A percentile compares a stretch with the other conserved stretches of the same genome.
Evolutionary conservation across 2,113 vertebrate species (phyloP).

Genomic region (Ceratotherium simum): DNA sequence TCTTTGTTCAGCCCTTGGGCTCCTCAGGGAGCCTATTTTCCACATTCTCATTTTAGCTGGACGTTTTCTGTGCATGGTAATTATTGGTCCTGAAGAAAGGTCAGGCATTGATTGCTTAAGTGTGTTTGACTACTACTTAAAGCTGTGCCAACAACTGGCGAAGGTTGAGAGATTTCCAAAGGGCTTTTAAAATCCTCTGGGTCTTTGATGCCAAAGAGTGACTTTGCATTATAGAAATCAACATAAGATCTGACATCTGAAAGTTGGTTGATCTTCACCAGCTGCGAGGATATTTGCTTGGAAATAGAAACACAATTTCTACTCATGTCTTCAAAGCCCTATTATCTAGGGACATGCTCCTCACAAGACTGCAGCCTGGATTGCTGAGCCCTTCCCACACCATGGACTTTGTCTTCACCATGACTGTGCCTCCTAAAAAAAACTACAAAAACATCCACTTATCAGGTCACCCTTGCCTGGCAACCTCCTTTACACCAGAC

Average conservation of each 20-base stretch:
- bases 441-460: background rate
- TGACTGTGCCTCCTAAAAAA: background rate
- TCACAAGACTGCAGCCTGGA: background rate
- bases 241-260: background rate
- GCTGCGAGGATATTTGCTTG: background rate
- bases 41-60: background rate
- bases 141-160: background rate
- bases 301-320: constrained; percentile 26
- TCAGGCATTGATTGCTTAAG: background rate
- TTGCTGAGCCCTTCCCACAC: background rate
- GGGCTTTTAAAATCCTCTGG: background rate
- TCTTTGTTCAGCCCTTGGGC: background rate
- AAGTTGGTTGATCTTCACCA: background rate
- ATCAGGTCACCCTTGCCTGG: background rate
- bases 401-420: background rate
- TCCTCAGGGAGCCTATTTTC: background rate
- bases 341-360: background rate
- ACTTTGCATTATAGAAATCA: background rate
- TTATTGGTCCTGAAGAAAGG: background rate
- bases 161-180: background rate
- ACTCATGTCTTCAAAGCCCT: background rate
- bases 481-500: background rate
- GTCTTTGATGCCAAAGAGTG: background rate
- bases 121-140: background rate
- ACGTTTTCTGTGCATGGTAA: background rate